These are phyloP conservation scores for Leptinotarsa rubiginosa DNA, from an alignment of 2,888 invertebrate species.

Conservation along the genomic window DNA sequence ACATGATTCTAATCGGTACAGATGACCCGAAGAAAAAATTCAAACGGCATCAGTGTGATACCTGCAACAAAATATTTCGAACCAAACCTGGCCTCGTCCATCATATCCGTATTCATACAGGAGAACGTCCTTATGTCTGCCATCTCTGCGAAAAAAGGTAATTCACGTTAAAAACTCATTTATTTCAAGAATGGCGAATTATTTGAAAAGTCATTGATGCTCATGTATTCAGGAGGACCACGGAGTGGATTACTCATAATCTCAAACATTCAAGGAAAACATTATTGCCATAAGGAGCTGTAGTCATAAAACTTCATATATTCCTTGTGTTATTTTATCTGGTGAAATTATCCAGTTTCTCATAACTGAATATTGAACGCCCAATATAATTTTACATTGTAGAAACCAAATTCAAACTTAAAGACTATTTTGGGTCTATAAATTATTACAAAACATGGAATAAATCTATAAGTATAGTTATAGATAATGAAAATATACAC, in stretches of 20 bases:
- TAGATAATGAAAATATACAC: too few relatives aligned
- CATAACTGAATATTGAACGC: too few relatives aligned
- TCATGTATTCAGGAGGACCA: not conserved
- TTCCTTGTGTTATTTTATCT: too few relatives aligned
- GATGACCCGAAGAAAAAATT: constrained; percentile 47
- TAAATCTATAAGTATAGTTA: too few relatives aligned
- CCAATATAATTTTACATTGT: too few relatives aligned
- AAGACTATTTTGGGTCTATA: too few relatives aligned
- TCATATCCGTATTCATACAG: constrained; percentile 65
- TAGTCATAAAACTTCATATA: too few relatives aligned
- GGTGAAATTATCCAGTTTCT: too few relatives aligned
- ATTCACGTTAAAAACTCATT: not conserved
- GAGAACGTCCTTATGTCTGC: constrained; percentile 65
- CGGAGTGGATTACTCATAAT: not conserved
- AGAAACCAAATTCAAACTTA: too few relatives aligned
- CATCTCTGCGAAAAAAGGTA: constrained; percentile 63
- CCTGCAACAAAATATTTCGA: constrained; percentile 64
- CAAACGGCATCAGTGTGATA: constrained; percentile 64
- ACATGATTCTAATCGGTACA: constrained; percentile 49
- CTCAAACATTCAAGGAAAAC: too few relatives aligned
- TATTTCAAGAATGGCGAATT: not conserved
- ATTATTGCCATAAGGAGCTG: too few relatives aligned
- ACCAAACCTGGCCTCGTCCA: constrained; percentile 65
- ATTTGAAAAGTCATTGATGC: not conserved
- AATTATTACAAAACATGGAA: too few relatives aligned